Evolutionary conservation across 2,888 invertebrate genomes (phyloP).

Genomic region (Zaprionus lineosus): DNA sequence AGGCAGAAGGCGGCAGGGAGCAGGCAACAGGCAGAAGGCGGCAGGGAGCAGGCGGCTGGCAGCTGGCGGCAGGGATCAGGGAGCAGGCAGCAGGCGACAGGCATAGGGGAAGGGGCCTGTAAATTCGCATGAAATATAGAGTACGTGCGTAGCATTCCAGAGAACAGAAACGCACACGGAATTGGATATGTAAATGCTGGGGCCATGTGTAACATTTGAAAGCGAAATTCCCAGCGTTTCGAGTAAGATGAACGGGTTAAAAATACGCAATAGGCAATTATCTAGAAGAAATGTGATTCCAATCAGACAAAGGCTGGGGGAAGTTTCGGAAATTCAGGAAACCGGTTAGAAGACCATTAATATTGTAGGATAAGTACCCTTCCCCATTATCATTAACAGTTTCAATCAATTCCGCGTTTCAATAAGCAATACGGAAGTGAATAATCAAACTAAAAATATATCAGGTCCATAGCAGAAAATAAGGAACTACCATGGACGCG

Average conservation of each 20-base stretch:
- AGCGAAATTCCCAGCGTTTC: constrained; percentile 49
- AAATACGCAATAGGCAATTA: constrained; percentile 29
- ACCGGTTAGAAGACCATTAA: constrained; percentile 22
- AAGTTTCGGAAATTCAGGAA: constrained; percentile 27
- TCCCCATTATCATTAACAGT: constrained; percentile 45
- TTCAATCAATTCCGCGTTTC: constrained; percentile 35
- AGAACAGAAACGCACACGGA: constrained; percentile 34
- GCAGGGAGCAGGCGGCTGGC: too few species aligned
- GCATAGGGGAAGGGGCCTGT: constrained; percentile 40
- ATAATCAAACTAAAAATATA: constrained; percentile 28
- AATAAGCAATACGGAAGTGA: constrained; percentile 62
- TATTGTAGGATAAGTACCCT: constrained; percentile 15
- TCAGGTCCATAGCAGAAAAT: constrained; percentile 33
- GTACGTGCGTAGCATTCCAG: constrained; percentile 68
- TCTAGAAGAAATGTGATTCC: constrained; percentile 8
- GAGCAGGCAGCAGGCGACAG: not conserved
- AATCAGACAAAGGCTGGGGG: constrained; percentile 5
- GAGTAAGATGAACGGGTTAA: constrained; percentile 9
- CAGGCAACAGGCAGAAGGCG: too few species aligned
- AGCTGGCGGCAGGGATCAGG: too few species aligned
- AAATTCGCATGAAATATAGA: constrained; percentile 61
- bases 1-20: too few species aligned
- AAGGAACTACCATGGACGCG: constrained; percentile 19
- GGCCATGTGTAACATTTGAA: constrained; percentile 43
- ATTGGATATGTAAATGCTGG: constrained; percentile 4